These are phyloP conservation scores for Phallusia fumigata DNA, from an alignment of 23 tunicate genomes.

Conservation along the genomic window DNA sequence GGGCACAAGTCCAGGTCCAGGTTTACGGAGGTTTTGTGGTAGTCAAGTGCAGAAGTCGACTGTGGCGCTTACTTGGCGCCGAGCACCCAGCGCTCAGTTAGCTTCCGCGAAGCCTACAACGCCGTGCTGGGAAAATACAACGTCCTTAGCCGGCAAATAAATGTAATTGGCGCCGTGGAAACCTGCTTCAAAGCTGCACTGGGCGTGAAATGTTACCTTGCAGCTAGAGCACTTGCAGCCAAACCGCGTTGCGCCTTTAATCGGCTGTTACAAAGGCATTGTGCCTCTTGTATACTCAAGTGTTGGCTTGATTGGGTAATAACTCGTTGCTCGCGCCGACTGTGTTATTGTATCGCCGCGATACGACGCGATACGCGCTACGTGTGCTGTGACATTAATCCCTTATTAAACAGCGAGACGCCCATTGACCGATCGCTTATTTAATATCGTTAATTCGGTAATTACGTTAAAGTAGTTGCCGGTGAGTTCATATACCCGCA, in stretches of 20 bases:
- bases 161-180: not conserved
- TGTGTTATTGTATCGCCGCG: constrained; percentile 3
- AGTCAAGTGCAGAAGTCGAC: not conserved
- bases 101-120: not conserved
- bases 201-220: constrained; percentile 2
- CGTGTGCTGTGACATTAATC: constrained; percentile 5
- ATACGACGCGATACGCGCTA: not conserved
- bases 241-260: not conserved
- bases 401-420: not conserved
- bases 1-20: not conserved
- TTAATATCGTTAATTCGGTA: not conserved
- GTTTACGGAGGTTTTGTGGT: not conserved
- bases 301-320: constrained; percentile 1
- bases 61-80: not conserved
- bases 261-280: not conserved
- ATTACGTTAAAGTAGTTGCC: not conserved
- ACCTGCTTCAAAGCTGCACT: not conserved
- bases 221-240: not conserved
- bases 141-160: not conserved
- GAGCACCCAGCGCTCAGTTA: not conserved
- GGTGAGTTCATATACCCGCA: not conserved
- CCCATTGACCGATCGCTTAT: not conserved
- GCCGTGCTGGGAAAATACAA: not conserved
- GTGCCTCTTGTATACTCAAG: constrained; percentile 1
- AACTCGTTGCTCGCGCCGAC: not conserved